Evolutionary conservation across 2,113 vertebrate species (phyloP).

Genomic region (Recurvirostra avosetta): DNA sequence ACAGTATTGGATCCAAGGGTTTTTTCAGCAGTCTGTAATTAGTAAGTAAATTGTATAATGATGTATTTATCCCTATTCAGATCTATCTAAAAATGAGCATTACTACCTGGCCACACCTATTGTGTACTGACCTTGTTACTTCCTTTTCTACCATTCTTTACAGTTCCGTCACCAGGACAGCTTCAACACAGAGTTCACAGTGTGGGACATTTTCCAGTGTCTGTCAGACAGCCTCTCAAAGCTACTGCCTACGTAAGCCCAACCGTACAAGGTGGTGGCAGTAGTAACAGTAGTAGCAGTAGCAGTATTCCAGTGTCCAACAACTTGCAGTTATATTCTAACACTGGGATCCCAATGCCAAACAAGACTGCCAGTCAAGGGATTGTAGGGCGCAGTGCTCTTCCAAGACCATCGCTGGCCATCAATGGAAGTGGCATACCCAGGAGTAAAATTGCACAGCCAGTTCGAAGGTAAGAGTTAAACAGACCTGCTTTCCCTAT

Average conservation of each 20-base stretch:
- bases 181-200: conserved; percentile 91
- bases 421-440: conserved; percentile 82
- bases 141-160: neutral
- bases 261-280: conserved; percentile 84
- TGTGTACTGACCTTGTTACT: neutral
- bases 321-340: conserved; percentile 79
- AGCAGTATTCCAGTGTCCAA: conserved; percentile 75
- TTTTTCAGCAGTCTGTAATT: neutral
- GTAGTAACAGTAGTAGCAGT: conserved; percentile 49
- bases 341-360: conserved; percentile 80
- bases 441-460: conserved; percentile 91
- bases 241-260: conserved; percentile 97
- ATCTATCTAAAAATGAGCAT: neutral
- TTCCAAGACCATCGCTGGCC: conserved; percentile 90
- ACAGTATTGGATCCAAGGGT: neutral
- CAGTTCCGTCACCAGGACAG: conserved; percentile 92
- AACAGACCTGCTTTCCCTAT: neutral
- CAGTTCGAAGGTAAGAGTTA: conserved; percentile 86
- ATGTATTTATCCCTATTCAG: neutral
- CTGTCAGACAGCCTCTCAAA: conserved; percentile 85
- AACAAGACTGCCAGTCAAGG: conserved; percentile 81
- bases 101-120: neutral
- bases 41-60: neutral
- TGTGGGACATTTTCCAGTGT: conserved; percentile 87
- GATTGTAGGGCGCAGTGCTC: conserved; percentile 82